phyloP scores from a whole-genome alignment of 1,140 invertebrate species.

The Atta texana region DNA sequence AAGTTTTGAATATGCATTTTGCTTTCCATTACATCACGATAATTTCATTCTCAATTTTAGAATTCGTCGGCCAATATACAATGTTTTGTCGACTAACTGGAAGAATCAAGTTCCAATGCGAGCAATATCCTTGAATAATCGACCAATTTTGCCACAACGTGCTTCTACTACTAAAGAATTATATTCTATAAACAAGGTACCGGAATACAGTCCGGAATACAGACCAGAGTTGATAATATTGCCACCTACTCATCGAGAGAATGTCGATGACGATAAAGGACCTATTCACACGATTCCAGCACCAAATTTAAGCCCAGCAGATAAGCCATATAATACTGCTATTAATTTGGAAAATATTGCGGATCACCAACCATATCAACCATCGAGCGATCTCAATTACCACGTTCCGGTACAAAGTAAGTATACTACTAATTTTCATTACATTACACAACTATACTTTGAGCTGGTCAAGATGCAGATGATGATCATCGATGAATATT shows the following conservation, averaged over 20 bases:
- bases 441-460: not conserved
- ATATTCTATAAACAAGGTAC: slow-evolving; percentile 77
- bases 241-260: slow-evolving; percentile 74
- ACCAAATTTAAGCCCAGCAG: slow-evolving; percentile 89
- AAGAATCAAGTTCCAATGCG: slow-evolving; percentile 78
- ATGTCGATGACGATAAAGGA: slow-evolving; percentile 87
- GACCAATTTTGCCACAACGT: slow-evolving; percentile 74
- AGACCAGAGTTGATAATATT: slow-evolving; percentile 74
- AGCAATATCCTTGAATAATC: slow-evolving; percentile 70
- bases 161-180: slow-evolving; percentile 76
- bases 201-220: slow-evolving; percentile 80
- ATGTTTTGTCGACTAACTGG: slow-evolving; percentile 75
- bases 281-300: slow-evolving; percentile 94
- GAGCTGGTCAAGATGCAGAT: not conserved
- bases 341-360: slow-evolving; percentile 57
- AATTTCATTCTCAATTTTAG: slow-evolving; percentile 59
- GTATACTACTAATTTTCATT: not conserved
- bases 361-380: slow-evolving; percentile 43
- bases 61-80: slow-evolving; percentile 78
- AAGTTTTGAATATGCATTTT: slow-evolving; percentile 1
- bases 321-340: slow-evolving; percentile 75
- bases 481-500: not conserved
- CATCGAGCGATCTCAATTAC: slow-evolving; percentile 65
- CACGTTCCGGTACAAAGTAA: slow-evolving; percentile 55
- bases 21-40: not conserved